Percentiles rank a stretch among this genome's conserved stretches.
phyloP scores from a whole-genome alignment of 2,888 invertebrate species.

The Ophonus ardosiacus region DNA sequence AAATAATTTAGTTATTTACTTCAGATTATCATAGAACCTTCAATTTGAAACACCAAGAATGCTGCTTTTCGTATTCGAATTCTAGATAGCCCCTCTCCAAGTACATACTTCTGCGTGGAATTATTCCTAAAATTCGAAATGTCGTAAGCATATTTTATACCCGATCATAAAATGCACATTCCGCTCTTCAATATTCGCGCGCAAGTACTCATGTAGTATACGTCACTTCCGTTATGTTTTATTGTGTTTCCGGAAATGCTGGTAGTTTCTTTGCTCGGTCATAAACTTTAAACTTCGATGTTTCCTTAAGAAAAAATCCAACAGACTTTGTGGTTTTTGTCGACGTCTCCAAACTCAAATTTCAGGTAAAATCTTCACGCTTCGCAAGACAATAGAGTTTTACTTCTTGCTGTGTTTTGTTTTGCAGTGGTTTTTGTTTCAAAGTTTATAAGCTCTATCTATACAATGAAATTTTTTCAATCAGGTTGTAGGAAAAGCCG shows the following conservation, averaged over 20 bases:
- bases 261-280: neutral
- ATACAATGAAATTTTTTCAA: neutral
- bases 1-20: no score
- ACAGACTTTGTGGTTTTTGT: neutral
- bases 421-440: neutral
- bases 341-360: neutral
- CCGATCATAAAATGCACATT: neutral
- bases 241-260: neutral
- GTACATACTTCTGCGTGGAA: neutral
- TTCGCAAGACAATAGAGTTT: neutral
- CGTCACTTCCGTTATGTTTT: conserved; percentile 38
- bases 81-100: neutral
- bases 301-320: neutral
- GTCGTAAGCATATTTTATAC: neutral
- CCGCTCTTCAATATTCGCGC: conserved; percentile 33
- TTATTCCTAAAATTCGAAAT: neutral
- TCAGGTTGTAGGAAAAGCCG: no score
- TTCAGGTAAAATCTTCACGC: neutral
- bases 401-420: neutral
- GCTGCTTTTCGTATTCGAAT: neutral
- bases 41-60: no score
- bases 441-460: neutral
- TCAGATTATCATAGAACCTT: no score
- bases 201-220: conserved; percentile 14
- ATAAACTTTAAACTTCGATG: conserved; percentile 7